Evolutionary conservation across 2,797 vertebrate genomes (phyloP), one percentile per base, ranked within the genome.

Genomic region (Coluber constrictor): DNA sequence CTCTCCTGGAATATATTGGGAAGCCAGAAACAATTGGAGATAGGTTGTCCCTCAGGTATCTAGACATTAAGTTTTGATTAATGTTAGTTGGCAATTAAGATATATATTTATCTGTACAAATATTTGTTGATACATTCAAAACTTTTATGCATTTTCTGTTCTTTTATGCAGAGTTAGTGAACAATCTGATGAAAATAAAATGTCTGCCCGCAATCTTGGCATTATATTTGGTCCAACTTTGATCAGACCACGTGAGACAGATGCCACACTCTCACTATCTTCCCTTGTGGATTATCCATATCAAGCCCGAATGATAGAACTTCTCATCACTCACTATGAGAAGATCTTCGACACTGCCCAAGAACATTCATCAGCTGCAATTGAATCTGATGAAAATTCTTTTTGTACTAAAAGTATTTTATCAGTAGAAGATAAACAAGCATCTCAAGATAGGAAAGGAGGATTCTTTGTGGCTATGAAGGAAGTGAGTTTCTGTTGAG

Each of bases 171-270:
- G 99, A 96, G 99, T 99, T 88, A 97, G 98, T 0, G 98, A 99
- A 92, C 98, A 99, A 89, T 98, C 98, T 0, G 99, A 99, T 94
- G 99, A 99, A 98, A 99, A 99, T 96, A 99, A 99, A 97, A 99
- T 99, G 99, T 99, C 98, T 0, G 98, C 99, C 18, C 99, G 98
- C 96, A 99, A 99, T 96, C 98, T 99, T 95, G 99, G 99, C 10
- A 99, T 99, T 59, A 99, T 99, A 97, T 99, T 99, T 92, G 99
- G 99, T 86, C 99, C 99, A 83, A 99, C 98, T 3, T 98, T 99
- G 94, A 98, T 99, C 88, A 99, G 99, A 94, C 99, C 99, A 0
- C 98, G 98, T 59, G 98, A 99, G 95, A 98, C 98, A 0, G 98
- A 99, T 6, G 98, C 99, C 0, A 98, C 99, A 3, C 98, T 99